Conservation (phyloP, 2,888 invertebrate genomes). For the Aphidoletes aphidimyza region DNA sequence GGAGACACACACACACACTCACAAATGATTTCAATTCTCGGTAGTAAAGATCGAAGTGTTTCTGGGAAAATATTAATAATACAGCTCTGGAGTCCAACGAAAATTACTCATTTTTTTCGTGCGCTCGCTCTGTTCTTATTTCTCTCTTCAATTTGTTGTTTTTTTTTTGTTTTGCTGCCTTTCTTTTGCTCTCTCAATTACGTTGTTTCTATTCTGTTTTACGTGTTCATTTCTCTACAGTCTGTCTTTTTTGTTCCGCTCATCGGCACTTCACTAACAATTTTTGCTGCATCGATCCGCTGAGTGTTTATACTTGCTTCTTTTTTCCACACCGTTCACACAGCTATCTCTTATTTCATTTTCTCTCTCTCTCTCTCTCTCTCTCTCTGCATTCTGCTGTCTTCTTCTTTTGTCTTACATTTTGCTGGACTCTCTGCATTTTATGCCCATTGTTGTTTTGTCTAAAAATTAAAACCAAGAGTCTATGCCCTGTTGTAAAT, state of each 20-base stretch:
- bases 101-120: conserved; percentile 52
- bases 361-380: background rate
- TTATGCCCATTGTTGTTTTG: conserved; percentile 32
- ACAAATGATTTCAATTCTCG: conserved; percentile 44
- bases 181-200: background rate
- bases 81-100: conserved; percentile 53
- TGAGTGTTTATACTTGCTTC: background rate
- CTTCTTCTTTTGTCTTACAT: background rate
- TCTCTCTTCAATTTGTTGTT: background rate
- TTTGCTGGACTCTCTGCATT: conserved; percentile 39
- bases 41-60: conserved; percentile 48
- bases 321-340: background rate
- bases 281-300: conserved; percentile 29
- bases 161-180: background rate
- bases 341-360: background rate
- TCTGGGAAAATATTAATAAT: conserved; percentile 53
- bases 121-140: conserved; percentile 21
- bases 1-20: background rate
- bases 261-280: conserved; percentile 41
- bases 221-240: conserved; percentile 26
- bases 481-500: background rate
- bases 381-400: conserved; percentile 28
- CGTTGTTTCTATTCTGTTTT: conserved; percentile 35
- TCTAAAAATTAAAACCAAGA: conserved; percentile 10
- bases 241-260: background rate